Conservation (phyloP, 2,888 invertebrate species). For the Theretra japonica region DNA sequence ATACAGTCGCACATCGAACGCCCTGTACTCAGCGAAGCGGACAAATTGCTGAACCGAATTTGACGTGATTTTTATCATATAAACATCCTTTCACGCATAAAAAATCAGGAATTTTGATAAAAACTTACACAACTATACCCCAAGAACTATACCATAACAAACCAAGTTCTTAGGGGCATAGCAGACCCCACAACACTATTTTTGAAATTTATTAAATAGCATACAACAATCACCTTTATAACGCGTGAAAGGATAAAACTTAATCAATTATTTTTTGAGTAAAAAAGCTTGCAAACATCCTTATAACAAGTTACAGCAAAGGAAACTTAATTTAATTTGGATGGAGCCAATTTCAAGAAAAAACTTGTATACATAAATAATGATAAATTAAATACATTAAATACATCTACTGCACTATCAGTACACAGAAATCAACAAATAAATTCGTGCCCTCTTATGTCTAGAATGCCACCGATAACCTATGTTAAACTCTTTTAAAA, state of each 20-base stretch:
- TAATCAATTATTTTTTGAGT: background rate
- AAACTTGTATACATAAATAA: slow-evolving; percentile 54
- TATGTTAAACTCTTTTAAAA: slow-evolving; percentile 46
- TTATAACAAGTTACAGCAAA: slow-evolving; percentile 26
- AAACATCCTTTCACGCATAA: background rate
- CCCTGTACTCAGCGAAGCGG: slow-evolving; percentile 73
- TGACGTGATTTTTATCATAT: slow-evolving; percentile 51
- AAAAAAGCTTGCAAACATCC: slow-evolving; percentile 12
- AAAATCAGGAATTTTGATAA: background rate
- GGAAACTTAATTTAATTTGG: slow-evolving; percentile 53
- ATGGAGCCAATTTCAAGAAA: slow-evolving; percentile 67
- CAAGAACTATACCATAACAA: too few species aligned
- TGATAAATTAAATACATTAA: slow-evolving; percentile 75
- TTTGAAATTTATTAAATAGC: background rate
- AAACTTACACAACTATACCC: too few species aligned
- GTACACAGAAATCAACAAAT: slow-evolving; percentile 81
- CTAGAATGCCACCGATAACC: slow-evolving; percentile 74
- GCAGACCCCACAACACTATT: background rate
- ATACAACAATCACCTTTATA: background rate
- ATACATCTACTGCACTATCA: slow-evolving; percentile 72
- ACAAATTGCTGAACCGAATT: slow-evolving; percentile 41
- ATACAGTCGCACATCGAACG: slow-evolving; percentile 63
- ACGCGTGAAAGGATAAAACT: slow-evolving; percentile 11
- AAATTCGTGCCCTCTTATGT: slow-evolving; percentile 81
- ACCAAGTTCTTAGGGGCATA: background rate